phyloP scores from a whole-genome alignment of 2,113 vertebrate species.

The Nannobrachium achirus region DNA sequence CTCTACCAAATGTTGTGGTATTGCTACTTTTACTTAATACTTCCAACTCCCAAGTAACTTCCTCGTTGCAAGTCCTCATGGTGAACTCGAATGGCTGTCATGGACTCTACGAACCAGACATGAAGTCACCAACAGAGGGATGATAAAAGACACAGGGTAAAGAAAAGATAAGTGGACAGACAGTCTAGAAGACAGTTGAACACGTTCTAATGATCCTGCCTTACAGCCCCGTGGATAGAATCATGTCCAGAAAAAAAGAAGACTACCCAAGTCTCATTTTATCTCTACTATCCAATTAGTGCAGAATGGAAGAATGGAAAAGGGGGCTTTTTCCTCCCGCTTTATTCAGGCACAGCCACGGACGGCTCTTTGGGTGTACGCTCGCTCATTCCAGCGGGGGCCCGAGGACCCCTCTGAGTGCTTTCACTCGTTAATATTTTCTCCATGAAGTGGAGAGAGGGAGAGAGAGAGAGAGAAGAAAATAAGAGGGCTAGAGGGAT shows the following conservation, averaged over 20 bases:
- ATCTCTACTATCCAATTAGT: conserved; percentile 65
- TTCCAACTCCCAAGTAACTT: no score
- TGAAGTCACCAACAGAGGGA: conserved; percentile 31
- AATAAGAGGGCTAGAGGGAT: conserved; percentile 47
- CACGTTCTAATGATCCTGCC: conserved; percentile 63
- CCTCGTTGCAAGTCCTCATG: no score
- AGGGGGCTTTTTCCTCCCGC: conserved; percentile 22
- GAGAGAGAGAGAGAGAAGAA: conserved; percentile 35
- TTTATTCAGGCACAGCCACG: conserved; percentile 57
- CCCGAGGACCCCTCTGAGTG: conserved; percentile 68
- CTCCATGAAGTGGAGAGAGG: conserved; percentile 44
- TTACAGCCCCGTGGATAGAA: conserved; percentile 47
- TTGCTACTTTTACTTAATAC: no score
- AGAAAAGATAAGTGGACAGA: conserved; percentile 20
- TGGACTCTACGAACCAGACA: background rate
- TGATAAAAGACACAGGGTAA: conserved; percentile 9
- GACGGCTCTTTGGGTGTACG: conserved; percentile 70
- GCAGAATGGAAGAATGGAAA: conserved; percentile 53
- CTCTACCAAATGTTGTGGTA: background rate
- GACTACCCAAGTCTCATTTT: conserved; percentile 61
- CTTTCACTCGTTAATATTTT: conserved; percentile 74
- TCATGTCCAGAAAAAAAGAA: conserved; percentile 50
- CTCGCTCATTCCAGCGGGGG: conserved; percentile 35
- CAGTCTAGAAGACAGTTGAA: conserved; percentile 46
- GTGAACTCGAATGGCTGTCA: no score